phyloP scores from a whole-genome alignment of 2,888 invertebrate genomes.

The Parochlus steinenii region DNA sequence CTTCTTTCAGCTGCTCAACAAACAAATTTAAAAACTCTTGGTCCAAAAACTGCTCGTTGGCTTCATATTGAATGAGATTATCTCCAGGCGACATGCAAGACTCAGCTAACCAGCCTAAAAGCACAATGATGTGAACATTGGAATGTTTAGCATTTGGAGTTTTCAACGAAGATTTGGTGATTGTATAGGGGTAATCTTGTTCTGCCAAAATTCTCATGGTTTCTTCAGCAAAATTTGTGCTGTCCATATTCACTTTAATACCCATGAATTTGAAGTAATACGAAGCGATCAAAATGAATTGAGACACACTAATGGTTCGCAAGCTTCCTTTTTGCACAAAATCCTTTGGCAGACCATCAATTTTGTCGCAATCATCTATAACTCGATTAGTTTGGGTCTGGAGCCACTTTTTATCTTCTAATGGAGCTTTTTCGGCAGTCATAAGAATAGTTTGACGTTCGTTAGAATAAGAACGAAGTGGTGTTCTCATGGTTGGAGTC shows the following conservation, averaged over 20 bases:
- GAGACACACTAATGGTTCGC: slow-evolving; percentile 27
- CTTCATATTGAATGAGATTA: slow-evolving; percentile 1
- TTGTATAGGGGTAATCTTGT: slow-evolving; percentile 24
- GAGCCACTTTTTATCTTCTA: slow-evolving; percentile 27
- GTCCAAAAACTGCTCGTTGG: slow-evolving; percentile 18
- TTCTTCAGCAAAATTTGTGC: slow-evolving; percentile 24
- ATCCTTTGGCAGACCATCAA: slow-evolving; percentile 18
- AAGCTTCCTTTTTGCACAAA: slow-evolving; percentile 20
- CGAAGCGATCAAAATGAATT: slow-evolving; percentile 24
- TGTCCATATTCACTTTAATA: slow-evolving; percentile 20
- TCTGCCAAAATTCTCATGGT: slow-evolving; percentile 22
- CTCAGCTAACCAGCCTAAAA: slow-evolving; percentile 25
- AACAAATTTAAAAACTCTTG: slow-evolving; percentile 18
- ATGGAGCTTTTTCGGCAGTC: slow-evolving; percentile 20
- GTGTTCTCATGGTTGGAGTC: slow-evolving; percentile 15
- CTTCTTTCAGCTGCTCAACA: slow-evolving; percentile 19
- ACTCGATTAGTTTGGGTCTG: slow-evolving; percentile 21
- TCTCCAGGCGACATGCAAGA: slow-evolving; percentile 18
- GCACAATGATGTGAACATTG: slow-evolving; percentile 23
- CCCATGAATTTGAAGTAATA: slow-evolving; percentile 23
- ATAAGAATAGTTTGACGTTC: slow-evolving; percentile 14
- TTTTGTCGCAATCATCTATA: slow-evolving; percentile 20
- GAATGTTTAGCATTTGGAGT: slow-evolving; percentile 28
- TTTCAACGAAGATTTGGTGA: slow-evolving; percentile 28
- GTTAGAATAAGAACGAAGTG: slow-evolving; percentile 13